These are phyloP conservation scores for Nasonia longicornis DNA, from an alignment of 1,140 invertebrate species.

Conservation along the genomic window DNA sequence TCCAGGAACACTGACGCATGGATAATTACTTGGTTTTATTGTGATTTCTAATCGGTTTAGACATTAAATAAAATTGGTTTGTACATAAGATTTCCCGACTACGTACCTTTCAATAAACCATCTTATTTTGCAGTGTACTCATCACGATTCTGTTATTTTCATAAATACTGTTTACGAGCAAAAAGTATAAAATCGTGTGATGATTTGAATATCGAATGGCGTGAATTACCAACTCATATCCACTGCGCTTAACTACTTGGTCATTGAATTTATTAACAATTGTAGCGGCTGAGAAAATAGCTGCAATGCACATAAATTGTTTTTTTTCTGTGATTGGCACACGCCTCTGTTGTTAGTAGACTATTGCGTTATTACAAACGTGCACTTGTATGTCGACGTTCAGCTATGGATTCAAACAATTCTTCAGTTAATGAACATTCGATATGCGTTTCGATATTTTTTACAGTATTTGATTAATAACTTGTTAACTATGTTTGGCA, in stretches of 20 bases:
- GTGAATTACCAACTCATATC: background rate
- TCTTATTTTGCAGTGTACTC: background rate
- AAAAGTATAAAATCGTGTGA: background rate
- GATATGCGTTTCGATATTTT: too few relatives aligned
- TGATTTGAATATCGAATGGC: background rate
- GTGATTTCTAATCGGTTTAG: too few relatives aligned
- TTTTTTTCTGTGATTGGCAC: background rate
- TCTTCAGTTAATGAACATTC: too few relatives aligned
- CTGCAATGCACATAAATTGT: background rate
- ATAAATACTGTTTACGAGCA: background rate
- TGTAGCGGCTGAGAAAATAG: background rate
- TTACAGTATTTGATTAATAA: too few relatives aligned
- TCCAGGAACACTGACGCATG: too few relatives aligned
- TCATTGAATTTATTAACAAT: conserved; percentile 7
- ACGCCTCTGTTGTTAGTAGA: background rate
- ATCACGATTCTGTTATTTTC: background rate
- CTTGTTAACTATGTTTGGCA: too few relatives aligned
- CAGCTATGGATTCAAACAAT: too few relatives aligned
- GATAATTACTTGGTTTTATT: too few relatives aligned
- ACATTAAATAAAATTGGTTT: too few relatives aligned
- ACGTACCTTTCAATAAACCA: background rate
- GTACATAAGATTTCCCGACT: background rate
- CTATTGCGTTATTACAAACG: background rate
- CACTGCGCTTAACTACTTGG: background rate
- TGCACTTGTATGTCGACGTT: background rate